Evolutionary conservation across 2,888 invertebrate genomes (phyloP).

Genomic region (Papilio protenor): DNA sequence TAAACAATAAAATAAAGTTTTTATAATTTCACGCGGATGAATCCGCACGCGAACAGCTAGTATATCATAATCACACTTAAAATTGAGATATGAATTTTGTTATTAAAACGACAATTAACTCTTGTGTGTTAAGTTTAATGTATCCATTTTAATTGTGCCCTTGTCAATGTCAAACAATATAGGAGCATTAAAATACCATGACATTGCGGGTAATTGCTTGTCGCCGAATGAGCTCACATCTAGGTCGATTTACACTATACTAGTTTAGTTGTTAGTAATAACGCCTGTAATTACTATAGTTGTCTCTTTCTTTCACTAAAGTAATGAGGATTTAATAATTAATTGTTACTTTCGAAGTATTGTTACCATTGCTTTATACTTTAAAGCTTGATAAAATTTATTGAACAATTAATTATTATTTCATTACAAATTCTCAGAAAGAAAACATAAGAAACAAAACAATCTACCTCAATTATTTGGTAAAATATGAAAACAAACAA

Average conservation of each 20-base stretch:
- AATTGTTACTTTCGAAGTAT: too few species aligned
- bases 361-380: neutral
- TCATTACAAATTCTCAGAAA: neutral
- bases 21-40: too few species aligned
- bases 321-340: neutral
- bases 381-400: neutral
- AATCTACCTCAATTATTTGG: neutral
- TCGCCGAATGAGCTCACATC: slow-evolving; percentile 13
- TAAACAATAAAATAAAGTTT: too few species aligned
- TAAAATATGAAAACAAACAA: neutral
- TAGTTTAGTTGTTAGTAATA: neutral
- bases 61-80: neutral
- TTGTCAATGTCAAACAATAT: slow-evolving; percentile 11
- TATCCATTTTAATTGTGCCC: slow-evolving; percentile 14
- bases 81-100: neutral
- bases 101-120: slow-evolving; percentile 16
- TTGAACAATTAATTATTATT: neutral
- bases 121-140: neutral
- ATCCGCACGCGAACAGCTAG: too few species aligned
- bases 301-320: neutral
- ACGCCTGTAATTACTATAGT: neutral
- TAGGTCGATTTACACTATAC: slow-evolving; percentile 8
- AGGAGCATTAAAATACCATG: slow-evolving; percentile 13
- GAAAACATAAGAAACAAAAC: neutral
- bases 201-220: slow-evolving; percentile 4